phyloP scores from a whole-genome alignment of 2,113 vertebrate genomes.

The Falco punctatus region DNA sequence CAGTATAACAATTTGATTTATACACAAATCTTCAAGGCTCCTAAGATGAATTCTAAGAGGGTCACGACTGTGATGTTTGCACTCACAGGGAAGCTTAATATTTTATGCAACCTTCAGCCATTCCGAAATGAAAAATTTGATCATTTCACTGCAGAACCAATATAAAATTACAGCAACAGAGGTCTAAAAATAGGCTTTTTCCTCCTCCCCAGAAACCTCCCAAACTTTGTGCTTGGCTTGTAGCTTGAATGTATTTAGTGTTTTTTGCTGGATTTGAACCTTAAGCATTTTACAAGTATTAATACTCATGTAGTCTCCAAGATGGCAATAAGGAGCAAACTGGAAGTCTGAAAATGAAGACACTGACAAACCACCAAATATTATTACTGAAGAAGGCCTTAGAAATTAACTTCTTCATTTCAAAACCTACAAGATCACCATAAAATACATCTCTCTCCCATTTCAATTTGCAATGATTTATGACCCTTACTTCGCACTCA shows the following conservation, averaged over 20 bases:
- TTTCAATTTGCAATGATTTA: neutral
- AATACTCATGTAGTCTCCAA: neutral
- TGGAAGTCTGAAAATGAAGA: neutral
- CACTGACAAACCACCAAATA: neutral
- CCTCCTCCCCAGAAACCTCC: neutral
- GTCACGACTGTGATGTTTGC: neutral
- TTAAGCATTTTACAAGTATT: neutral
- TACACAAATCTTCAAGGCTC: neutral
- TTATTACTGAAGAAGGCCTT: neutral
- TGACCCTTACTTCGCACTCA: neutral
- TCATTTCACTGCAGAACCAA: neutral
- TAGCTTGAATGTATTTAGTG: neutral
- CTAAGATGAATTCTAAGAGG: neutral
- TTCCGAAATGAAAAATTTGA: neutral
- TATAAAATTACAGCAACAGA: neutral
- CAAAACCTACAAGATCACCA: neutral
- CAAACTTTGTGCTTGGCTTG: neutral
- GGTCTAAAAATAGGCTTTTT: neutral
- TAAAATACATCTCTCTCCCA: neutral
- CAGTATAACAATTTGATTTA: neutral
- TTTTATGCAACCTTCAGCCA: neutral
- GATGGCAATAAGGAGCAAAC: neutral
- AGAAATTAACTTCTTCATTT: neutral
- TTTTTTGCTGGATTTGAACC: neutral
- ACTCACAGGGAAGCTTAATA: neutral